Evolutionary conservation across 2,888 invertebrate species (phyloP), one percentile per base, ranked within the genome.

Genomic region (Penaeus monodon): DNA sequence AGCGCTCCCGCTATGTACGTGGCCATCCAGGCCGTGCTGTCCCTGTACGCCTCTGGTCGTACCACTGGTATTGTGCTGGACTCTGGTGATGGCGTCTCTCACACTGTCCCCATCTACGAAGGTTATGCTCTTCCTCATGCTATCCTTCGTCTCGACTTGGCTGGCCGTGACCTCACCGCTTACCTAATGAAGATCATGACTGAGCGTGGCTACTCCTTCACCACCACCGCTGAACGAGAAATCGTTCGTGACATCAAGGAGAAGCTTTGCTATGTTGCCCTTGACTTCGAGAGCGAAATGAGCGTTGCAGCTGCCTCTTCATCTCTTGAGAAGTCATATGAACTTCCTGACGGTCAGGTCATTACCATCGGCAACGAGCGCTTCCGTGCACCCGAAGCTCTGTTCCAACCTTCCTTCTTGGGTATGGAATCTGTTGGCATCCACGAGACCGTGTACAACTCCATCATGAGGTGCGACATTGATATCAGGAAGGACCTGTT

Each of bases 361-460:
- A 88, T 89, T 73, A 88, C 88, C 38, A 89, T 89, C 84, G 88
- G 89, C 63, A 89, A 88, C 78, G 89, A 97, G 94, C 95, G 96
- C 93, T 97, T 97, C 96, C 95, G 96, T 93, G 96, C 96, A 94
- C 96, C 97, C 27, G 94, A 95, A 92, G 94, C 94, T 89, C 93
- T 95, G 90, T 94, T 95, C 94, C 94, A 94, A 92, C 95, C 94
- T 86, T 94, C 94, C 84, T 94, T 94, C 94, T 64, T 89, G 63
- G 89, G 89, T 49, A 89, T 89, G 89, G 89, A 89, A 79, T 88
- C 88, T 27, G 78, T 82, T 81, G 89, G 89, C 22, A 93, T 91
- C 90, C 93, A 88, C 92, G 92, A 81, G 92, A 93, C 90, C 92
- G 96, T 96, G 91, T 97, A 97, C 95, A 91, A 92, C 90, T 91